Evolutionary conservation across 2,888 invertebrate species (phyloP).

Genomic region (Clistopyga incitator): DNA sequence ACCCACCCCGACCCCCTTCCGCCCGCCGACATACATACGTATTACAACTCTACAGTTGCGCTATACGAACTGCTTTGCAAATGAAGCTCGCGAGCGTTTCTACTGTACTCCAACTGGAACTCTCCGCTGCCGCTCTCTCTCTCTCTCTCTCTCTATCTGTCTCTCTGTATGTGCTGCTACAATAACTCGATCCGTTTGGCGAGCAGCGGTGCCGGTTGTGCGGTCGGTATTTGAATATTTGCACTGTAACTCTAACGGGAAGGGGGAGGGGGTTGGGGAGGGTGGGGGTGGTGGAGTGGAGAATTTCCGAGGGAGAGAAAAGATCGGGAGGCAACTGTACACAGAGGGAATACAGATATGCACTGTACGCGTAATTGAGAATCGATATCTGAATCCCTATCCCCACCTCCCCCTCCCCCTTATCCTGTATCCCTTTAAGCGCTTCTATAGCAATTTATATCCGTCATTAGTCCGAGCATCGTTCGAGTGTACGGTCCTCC

Average conservation of each 20-base stretch:
- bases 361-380: constrained; percentile 64
- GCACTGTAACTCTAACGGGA: constrained; percentile 63
- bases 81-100: constrained; percentile 58
- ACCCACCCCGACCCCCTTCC: too few species aligned
- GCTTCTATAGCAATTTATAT: constrained; percentile 61
- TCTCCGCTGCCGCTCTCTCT: neutral
- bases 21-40: constrained; percentile 14
- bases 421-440: neutral
- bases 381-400: constrained; percentile 66
- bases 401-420: too few species aligned
- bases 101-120: constrained; percentile 29
- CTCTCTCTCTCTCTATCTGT: constrained; percentile 25
- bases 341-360: constrained; percentile 57
- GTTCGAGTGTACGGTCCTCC: constrained; percentile 31
- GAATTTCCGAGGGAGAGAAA: constrained; percentile 51
- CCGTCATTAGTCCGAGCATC: constrained; percentile 64
- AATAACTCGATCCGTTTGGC: constrained; percentile 65
- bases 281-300: constrained; percentile 17
- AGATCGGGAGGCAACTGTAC: constrained; percentile 53
- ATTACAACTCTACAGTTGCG: constrained; percentile 14
- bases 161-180: too few species aligned
- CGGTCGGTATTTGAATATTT: constrained; percentile 67
- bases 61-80: constrained; percentile 54
- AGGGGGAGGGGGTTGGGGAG: constrained; percentile 8
- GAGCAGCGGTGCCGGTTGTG: constrained; percentile 39